Evolutionary conservation across 2,113 vertebrate genomes (phyloP), one percentile per base, ranked within the genome.

Genomic region (Chaenocephalus aceratus): DNA sequence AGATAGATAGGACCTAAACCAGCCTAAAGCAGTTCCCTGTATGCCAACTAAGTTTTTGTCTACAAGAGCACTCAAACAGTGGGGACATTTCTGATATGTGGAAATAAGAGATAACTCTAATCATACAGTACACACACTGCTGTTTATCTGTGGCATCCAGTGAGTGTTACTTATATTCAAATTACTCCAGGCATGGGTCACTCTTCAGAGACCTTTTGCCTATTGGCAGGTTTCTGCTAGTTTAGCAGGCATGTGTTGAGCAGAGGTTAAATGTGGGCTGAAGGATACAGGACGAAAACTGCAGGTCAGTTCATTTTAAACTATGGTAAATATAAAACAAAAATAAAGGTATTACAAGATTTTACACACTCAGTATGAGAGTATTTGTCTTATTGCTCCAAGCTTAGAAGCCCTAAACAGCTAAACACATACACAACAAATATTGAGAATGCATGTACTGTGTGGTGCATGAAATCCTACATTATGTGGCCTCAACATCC

Each of bases 131-230:
- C 8, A 68, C 49, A 61, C 23, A 44, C 26, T n/a, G 1, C 2
- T 3, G 5, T 0, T 69, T 23, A 54, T 69, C 58, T 72, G 34
- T 44, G n/a, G 54, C 36, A 16, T 65, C 69, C 13, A 44, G 56
- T n/a, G 2, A 15, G 51, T 36, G 26, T 46, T 45, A 34, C 12
- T 52, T 59, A 23, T 10, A 59, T 74, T 67, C 69, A 75, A 73
- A 79, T 72, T 1, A 73, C 16, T 79, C 60, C 51, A 57, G 48
- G 16, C 61, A 30, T 56, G 46, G 18, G 56, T 49, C n/a, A n/a
- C n/a, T n/a, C 67, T 68, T 48, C 18, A 66, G 21, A 45, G 62
- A 75, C 53, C 66, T 82, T 80, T 54, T 56, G n/a, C 14, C 30
- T 18, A 15, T 5, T 62, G 3, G 53, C 21, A 75, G 14, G 58